Evolutionary conservation across 2,888 invertebrate genomes (phyloP).

Genomic region (Drosophila anomalata): DNA sequence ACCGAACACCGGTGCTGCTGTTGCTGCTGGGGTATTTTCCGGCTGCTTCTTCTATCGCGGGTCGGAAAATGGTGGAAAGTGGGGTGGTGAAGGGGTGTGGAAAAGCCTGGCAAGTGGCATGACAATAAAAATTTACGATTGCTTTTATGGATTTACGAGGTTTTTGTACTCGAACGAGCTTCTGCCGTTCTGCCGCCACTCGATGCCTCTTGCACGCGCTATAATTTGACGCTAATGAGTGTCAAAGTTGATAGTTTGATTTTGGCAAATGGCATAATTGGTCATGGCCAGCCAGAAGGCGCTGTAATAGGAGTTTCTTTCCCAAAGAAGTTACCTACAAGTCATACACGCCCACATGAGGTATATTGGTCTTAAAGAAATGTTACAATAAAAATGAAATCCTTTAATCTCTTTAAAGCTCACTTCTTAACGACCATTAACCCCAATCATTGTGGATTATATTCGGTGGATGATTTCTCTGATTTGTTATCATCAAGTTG

Average conservation of each 20-base stretch:
- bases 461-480: constrained; percentile 11
- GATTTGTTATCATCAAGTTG: constrained; percentile 35
- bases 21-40: constrained; percentile 26
- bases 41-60: constrained; percentile 20
- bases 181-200: constrained; percentile 28
- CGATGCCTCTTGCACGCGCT: constrained; percentile 52
- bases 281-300: constrained; percentile 15
- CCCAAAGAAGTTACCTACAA: neutral
- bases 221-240: constrained; percentile 78
- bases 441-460: constrained; percentile 13
- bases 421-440: constrained; percentile 3
- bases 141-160: constrained; percentile 79
- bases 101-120: constrained; percentile 68
- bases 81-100: neutral
- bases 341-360: neutral
- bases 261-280: constrained; percentile 73
- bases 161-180: constrained; percentile 46
- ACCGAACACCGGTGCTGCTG: constrained; percentile 1
- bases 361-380: neutral
- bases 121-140: constrained; percentile 79
- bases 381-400: neutral
- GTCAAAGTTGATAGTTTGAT: constrained; percentile 78
- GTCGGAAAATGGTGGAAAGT: neutral
- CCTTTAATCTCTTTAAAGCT: neutral
- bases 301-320: neutral